Evolutionary conservation across 2,888 invertebrate genomes (phyloP).

Genomic region (Lymantria monacha): DNA sequence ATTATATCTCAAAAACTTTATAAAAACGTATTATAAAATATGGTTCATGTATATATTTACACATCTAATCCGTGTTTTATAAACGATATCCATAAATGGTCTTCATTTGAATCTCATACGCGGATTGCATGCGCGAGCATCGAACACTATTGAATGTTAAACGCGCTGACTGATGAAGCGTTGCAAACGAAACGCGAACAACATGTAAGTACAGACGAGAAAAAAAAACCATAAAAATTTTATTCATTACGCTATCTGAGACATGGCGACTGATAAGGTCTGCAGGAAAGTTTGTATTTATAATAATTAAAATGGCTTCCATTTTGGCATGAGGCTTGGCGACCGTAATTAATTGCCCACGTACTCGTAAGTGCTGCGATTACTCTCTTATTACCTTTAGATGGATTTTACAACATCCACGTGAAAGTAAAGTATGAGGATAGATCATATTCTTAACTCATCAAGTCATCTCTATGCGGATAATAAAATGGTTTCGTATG

Average conservation of each 20-base stretch:
- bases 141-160: slow-evolving; percentile 20
- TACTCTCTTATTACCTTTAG: too few relatives aligned
- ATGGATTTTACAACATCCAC: too few relatives aligned
- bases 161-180: slow-evolving; percentile 28
- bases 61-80: slow-evolving; percentile 2
- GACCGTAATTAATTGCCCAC: too few relatives aligned
- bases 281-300: slow-evolving; percentile 14
- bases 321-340: too few relatives aligned
- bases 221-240: slow-evolving; percentile 45
- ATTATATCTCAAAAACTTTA: neutral
- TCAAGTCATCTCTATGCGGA: too few relatives aligned
- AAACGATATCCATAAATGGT: neutral
- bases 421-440: too few relatives aligned
- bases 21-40: slow-evolving; percentile 1
- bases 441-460: too few relatives aligned
- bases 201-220: slow-evolving; percentile 40
- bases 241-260: slow-evolving; percentile 46
- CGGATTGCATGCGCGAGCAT: slow-evolving; percentile 9
- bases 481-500: too few relatives aligned
- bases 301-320: neutral
- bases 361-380: too few relatives aligned
- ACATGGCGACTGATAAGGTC: slow-evolving; percentile 38
- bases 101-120: slow-evolving; percentile 8
- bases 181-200: slow-evolving; percentile 8
- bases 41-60: neutral